Evolutionary conservation across 2,888 invertebrate species (phyloP).

Genomic region (Protophormia terraenovae): DNA sequence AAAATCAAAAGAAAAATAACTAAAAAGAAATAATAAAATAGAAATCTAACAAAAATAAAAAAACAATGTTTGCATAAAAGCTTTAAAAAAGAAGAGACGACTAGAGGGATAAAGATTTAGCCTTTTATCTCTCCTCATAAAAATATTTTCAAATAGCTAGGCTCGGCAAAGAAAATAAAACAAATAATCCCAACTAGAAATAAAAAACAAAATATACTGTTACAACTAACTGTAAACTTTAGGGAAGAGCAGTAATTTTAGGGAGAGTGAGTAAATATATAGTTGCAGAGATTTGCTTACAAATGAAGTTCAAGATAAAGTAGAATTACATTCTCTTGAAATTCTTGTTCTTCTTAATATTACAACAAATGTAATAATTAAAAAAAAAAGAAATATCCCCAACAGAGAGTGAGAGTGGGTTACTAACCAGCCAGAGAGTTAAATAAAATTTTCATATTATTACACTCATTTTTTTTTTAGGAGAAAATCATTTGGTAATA

Average conservation of each 20-base stretch:
- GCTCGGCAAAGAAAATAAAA: neutral
- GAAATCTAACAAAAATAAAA: no score
- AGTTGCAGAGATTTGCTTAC: conserved; percentile 50
- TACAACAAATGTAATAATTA: conserved; percentile 44
- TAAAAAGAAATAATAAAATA: conserved; percentile 1
- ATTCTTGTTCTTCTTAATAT: no score
- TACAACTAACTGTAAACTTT: conserved; percentile 4
- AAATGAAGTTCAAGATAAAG: conserved; percentile 55
- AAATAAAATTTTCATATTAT: neutral
- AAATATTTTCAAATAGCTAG: no score
- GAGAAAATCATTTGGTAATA: no score
- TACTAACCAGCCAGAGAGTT: conserved; percentile 14
- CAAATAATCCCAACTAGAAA: neutral
- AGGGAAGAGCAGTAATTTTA: conserved; percentile 23
- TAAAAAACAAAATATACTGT: conserved; percentile 1
- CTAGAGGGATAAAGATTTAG: conserved; percentile 11
- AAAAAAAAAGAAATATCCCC: neutral
- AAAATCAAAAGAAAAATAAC: conserved; percentile 50
- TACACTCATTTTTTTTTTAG: no score
- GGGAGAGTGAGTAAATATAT: conserved; percentile 23
- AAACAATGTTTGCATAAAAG: conserved; percentile 42
- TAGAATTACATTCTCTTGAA: conserved; percentile 42
- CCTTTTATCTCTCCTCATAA: conserved; percentile 28
- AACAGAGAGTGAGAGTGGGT: conserved; percentile 37
- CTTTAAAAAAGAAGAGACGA: neutral